These are phyloP conservation scores for Seira sanloemensis DNA, from an alignment of 2,888 invertebrate genomes.

Conservation along the genomic window DNA sequence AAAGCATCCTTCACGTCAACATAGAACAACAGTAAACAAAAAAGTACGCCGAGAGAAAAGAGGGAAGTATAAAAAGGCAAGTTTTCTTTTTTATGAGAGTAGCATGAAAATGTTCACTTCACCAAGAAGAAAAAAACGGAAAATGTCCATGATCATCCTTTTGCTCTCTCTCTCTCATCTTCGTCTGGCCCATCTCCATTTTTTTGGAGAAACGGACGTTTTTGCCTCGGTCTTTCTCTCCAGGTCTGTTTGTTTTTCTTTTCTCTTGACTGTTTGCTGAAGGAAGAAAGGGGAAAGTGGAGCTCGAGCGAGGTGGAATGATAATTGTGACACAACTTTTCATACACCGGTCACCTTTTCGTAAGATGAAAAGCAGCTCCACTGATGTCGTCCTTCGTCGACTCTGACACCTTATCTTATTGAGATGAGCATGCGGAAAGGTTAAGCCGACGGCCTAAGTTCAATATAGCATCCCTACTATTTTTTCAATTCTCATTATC, in stretches of 20 bases:
- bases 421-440: no score
- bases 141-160: slow-evolving; percentile 19
- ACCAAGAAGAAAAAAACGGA: no score
- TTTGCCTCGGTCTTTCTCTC: background rate
- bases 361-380: no score
- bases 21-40: slow-evolving; percentile 16
- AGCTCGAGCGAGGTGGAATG: background rate
- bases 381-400: no score
- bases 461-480: no score
- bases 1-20: slow-evolving; percentile 15
- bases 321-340: slow-evolving; percentile 13
- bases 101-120: slow-evolving; percentile 8
- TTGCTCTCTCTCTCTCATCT: background rate
- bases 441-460: no score
- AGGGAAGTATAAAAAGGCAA: slow-evolving; percentile 31
- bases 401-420: no score
- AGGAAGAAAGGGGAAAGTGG: slow-evolving; percentile 9
- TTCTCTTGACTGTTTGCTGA: slow-evolving; percentile 6
- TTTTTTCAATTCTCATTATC: no score
- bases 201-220: background rate
- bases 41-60: background rate
- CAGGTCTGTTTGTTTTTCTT: slow-evolving; percentile 12
- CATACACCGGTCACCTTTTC: background rate
- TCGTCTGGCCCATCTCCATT: slow-evolving; percentile 23
- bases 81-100: slow-evolving; percentile 15